Base-by-base conservation (phyloP, 2,797 vertebrate species). In the Euthynnus affinis region DNA sequence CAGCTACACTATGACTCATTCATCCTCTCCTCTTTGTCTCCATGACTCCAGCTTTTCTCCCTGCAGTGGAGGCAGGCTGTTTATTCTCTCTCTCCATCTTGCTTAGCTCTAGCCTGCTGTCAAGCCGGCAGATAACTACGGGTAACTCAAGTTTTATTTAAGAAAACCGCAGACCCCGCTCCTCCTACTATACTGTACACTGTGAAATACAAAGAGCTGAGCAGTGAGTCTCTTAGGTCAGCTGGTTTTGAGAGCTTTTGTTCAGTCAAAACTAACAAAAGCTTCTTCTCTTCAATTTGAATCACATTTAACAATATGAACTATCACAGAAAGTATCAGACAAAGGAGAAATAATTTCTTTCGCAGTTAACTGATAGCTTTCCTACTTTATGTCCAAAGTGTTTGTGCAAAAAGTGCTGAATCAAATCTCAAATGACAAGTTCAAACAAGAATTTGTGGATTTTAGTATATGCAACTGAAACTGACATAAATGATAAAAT, bases 61-160 rank as follows among this genome's bases (percentile, higher is more conserved):
- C 89, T 85, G 91, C 86, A 89, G 90, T 81, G 72, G 82, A 86
- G 66, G 70, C 53, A 74, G 82, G 37, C 83, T 78, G 82, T 74
- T 91, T 88, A 93, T 91, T 91, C 87, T 88, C 89, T 84, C 91
- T 87, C 88, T 93, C 89, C 81, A 90, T 93, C 90, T 93, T 92
- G 87, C 72, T 93, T 93, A 91, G 81, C 80, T 80, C 65, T 61
- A 78, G 80, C 80, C 82, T 69, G 88, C 87, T 91, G 91, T 92
- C 91, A 92, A 64, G 81, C 86, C 62, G 72, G 48, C 78, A 78
- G 86, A 87, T 82, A 87, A 87, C 83, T 84, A 78, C 22, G 25
- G 82, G 78, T 87, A 90, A 88, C 87, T 92, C 76, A 44, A 81
- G 64, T 82, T 92, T 89, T 82, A 87, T 90, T 88, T 84, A 76